Evolutionary conservation across 2,797 vertebrate species (phyloP).

Genomic region (Anas bahamensis): DNA sequence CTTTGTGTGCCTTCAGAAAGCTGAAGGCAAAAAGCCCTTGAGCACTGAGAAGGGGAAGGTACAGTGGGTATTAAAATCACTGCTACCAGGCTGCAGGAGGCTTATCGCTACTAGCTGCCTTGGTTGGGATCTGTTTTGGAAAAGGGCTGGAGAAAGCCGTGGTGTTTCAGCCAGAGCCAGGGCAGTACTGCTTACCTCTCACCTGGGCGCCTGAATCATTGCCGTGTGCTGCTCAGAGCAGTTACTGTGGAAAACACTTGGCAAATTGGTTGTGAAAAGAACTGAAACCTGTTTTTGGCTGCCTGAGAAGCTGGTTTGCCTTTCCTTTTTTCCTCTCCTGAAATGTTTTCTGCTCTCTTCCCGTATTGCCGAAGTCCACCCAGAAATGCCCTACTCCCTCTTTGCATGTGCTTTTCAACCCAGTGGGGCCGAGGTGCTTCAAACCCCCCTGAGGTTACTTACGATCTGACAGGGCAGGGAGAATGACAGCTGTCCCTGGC

Average conservation of each 20-base stretch:
- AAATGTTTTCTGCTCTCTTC: background rate
- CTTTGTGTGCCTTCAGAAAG: slow-evolving; percentile 27
- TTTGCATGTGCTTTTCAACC: background rate
- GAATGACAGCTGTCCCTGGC: background rate
- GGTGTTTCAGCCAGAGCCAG: background rate
- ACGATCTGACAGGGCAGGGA: background rate
- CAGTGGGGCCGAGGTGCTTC: background rate
- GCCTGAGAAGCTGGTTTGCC: background rate
- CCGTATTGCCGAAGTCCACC: background rate
- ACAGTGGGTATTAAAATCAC: slow-evolving; percentile 13
- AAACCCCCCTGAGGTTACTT: background rate
- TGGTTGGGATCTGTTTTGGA: background rate
- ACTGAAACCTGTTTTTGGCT: background rate
- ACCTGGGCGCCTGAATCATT: background rate
- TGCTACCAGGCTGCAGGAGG: background rate
- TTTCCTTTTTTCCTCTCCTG: background rate
- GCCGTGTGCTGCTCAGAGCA: background rate
- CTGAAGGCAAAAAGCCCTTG: background rate
- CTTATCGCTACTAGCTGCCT: background rate
- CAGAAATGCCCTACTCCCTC: background rate
- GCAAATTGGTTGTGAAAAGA: background rate
- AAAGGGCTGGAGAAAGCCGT: background rate
- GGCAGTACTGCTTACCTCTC: background rate
- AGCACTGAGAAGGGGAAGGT: background rate
- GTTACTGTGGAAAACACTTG: background rate